Percentiles rank a stretch among this genome's conserved stretches.
phyloP scores from a whole-genome alignment of 2,888 invertebrate genomes.

The Dryobotodes eremita region DNA sequence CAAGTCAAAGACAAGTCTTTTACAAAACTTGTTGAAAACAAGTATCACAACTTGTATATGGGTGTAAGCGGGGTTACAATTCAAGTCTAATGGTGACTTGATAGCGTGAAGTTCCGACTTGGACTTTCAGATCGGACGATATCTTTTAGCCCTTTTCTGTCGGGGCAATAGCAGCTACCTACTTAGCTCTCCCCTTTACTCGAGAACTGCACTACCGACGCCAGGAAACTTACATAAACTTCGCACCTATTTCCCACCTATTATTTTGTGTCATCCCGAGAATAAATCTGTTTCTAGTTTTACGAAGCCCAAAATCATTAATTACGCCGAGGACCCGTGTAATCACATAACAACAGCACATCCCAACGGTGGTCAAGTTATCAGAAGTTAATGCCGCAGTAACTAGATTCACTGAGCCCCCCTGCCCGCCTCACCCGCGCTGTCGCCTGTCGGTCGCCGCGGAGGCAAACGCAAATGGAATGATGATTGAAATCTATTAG shows the following conservation, averaged over 20 bases:
- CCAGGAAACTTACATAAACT: background rate
- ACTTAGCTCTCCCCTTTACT: background rate
- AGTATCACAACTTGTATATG: background rate
- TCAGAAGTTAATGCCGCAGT: conserved; percentile 23
- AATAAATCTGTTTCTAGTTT: background rate
- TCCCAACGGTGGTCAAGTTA: conserved; percentile 23
- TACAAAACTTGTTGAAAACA: background rate
- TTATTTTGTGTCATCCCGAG: background rate
- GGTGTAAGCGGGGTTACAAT: background rate
- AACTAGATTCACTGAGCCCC: conserved; percentile 5
- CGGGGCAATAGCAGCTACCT: background rate
- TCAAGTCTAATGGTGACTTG: background rate
- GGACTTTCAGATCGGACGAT: background rate
- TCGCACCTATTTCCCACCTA: background rate
- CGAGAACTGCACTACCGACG: background rate
- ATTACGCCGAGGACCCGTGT: background rate
- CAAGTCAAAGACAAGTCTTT: background rate
- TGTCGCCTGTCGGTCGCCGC: background rate
- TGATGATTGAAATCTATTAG: conserved; percentile 49
- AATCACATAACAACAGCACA: background rate
- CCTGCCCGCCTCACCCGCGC: background rate
- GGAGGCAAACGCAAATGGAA: conserved; percentile 31
- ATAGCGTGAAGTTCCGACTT: background rate
- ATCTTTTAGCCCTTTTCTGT: background rate
- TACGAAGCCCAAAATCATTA: background rate